Evolutionary conservation across 2,888 invertebrate genomes (phyloP), one percentile per base, ranked within the genome.

Genomic region (Patella caerulea): DNA sequence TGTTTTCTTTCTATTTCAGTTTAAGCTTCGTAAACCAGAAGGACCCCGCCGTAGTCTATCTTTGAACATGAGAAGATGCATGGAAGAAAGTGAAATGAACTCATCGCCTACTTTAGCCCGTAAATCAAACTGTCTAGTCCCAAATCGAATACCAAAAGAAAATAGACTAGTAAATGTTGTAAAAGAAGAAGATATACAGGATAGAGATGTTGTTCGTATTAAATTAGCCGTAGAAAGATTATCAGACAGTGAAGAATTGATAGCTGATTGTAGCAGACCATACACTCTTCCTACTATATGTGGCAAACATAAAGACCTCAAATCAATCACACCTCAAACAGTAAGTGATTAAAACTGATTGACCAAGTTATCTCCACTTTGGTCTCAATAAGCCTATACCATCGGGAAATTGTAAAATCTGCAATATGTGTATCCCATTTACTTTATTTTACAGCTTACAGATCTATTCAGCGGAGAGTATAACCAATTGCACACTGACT

Each of bases 401-500:
- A 5, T 34, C 34, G 4, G 34, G 34, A 34, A 34, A 34, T 34
- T 5, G 34, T 34, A 34, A 34, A 34, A 3, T 34, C 34, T 34
- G 34, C 5, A 34, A 34, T 34, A 34, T 34, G 34, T 34, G 34
- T 34, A 34, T 34, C 4, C 5, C 34, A 5, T 34, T 34, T 5
- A 34, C 34, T 34, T 34, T 34, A 19, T 19, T 9, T 65, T 65
- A 3, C 65, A 80, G 80, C 19, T 84, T 34, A 29, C 80, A 52
- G 92, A 92, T 0, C 92, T 98, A 3, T 92, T 98, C 14, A 91
- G 92, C 0, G 97, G 97, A 0, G 93, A 95, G 0, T 97, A 93
- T 87, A 84, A 89, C 0, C 92, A 29, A 29, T 29, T 29, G 0
- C 29, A 29, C 29, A 29, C 29, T 29, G 3, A 29, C 29, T 29